These are phyloP conservation scores for Drosophila insularis DNA, from an alignment of 1,140 invertebrate genomes.

Conservation along the genomic window DNA sequence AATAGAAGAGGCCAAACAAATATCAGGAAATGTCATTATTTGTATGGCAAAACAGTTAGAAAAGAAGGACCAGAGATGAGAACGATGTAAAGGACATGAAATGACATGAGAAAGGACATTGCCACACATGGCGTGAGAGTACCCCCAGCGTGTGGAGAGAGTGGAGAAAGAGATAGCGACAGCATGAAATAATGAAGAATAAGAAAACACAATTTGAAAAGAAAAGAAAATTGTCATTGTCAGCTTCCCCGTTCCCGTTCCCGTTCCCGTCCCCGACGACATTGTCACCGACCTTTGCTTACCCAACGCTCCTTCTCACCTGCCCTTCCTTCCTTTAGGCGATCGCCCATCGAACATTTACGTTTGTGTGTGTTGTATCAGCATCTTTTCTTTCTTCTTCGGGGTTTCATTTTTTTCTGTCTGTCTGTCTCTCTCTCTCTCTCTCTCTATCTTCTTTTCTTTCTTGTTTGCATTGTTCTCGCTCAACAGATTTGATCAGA, in stretches of 20 bases:
- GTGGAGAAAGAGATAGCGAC: not conserved
- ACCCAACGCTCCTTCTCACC: not conserved
- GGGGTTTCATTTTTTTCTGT: conserved; percentile 31
- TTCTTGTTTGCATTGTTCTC: conserved; percentile 79
- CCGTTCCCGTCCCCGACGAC: not conserved
- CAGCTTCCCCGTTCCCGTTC: no score
- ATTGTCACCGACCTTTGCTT: not conserved
- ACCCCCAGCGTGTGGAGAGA: not conserved
- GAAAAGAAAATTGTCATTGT: conserved; percentile 53
- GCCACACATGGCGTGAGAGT: conserved; percentile 64
- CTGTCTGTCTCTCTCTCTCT: conserved; percentile 24
- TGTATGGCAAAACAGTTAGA: conserved; percentile 39
- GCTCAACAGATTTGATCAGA: conserved; percentile 80
- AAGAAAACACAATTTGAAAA: not conserved
- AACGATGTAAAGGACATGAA: conserved; percentile 7
- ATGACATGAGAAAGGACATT: conserved; percentile 43
- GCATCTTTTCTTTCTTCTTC: conserved; percentile 43
- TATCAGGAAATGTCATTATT: conserved; percentile 80
- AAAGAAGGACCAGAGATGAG: conserved; percentile 24
- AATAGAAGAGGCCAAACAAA: conserved; percentile 61
- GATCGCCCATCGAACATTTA: not conserved
- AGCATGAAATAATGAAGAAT: not conserved
- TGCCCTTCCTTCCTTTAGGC: conserved; percentile 14
- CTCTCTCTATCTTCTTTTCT: conserved; percentile 33
- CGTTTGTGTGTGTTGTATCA: conserved; percentile 60